phyloP scores from a whole-genome alignment of 2,888 invertebrate genomes.

The Drosophila sordidula region DNA sequence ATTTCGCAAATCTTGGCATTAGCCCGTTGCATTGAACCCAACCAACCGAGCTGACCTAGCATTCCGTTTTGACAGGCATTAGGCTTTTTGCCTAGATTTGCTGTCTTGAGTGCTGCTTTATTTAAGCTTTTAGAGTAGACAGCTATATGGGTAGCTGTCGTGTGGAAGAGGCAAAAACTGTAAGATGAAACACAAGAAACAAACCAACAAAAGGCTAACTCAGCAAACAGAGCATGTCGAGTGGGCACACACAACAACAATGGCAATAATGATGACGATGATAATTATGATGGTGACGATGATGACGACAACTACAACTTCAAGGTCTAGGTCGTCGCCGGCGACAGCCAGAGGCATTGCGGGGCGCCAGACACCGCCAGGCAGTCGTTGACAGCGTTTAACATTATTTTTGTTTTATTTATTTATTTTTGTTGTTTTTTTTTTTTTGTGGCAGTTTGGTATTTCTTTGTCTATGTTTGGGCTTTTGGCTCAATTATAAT shows the following conservation, averaged over 20 bases:
- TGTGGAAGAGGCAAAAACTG: constrained; percentile 25
- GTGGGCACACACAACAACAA: constrained; percentile 19
- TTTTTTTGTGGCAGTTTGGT: constrained; percentile 10
- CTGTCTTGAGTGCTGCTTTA: constrained; percentile 29
- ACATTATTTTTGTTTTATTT: constrained; percentile 27
- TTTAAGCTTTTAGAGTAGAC: constrained; percentile 31
- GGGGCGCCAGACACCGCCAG: constrained; percentile 31
- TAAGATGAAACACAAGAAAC: constrained; percentile 31
- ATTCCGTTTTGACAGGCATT: constrained; percentile 37
- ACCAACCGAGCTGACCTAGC: constrained; percentile 36
- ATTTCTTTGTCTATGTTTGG: constrained; percentile 14
- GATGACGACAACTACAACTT: constrained; percentile 34
- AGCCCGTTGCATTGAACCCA: constrained; percentile 5
- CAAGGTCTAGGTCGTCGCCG: constrained; percentile 76
- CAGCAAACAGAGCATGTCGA: constrained; percentile 65
- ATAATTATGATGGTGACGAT: constrained; percentile 12
- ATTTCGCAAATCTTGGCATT: constrained; percentile 12
- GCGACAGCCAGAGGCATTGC: constrained; percentile 25
- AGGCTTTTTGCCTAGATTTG: constrained; percentile 18
- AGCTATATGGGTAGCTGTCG: constrained; percentile 29
- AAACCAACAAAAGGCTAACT: constrained; percentile 44
- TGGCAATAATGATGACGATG: constrained; percentile 21
- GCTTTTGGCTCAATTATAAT: constrained; percentile 27
- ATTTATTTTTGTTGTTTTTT: constrained; percentile 21
- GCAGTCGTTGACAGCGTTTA: constrained; percentile 65